Conservation (phyloP, 2,888 invertebrate genomes). For the Cheiracanthium punctorium region DNA sequence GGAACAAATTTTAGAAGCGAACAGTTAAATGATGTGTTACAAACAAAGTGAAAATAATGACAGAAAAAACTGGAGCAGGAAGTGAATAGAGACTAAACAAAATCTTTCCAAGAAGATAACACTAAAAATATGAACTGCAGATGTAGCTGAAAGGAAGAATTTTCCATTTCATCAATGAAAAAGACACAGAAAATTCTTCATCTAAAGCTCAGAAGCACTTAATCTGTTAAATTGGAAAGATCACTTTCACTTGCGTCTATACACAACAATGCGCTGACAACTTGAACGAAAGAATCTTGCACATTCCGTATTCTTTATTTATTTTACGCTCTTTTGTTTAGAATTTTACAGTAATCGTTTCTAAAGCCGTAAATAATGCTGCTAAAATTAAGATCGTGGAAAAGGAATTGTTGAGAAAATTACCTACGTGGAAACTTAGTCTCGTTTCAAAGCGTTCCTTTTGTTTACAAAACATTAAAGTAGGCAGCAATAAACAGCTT, state of each 20-base stretch:
- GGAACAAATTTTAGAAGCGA: neutral
- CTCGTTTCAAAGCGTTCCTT: too few relatives aligned
- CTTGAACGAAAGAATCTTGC: neutral
- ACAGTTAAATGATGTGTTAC: conserved; percentile 4
- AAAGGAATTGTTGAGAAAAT: too few relatives aligned
- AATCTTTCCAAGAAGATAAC: neutral
- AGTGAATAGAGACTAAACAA: neutral
- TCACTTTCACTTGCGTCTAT: neutral
- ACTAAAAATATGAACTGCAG: neutral
- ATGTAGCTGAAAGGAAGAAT: neutral
- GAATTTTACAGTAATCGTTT: neutral
- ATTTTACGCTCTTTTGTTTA: neutral
- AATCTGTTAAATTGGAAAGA: neutral
- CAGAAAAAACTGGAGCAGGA: neutral
- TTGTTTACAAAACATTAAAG: too few relatives aligned
- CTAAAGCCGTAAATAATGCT: neutral
- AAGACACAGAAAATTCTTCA: neutral
- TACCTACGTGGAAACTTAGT: too few relatives aligned
- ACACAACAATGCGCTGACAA: neutral
- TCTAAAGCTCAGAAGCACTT: neutral
- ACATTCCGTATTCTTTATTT: neutral
- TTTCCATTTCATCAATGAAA: neutral
- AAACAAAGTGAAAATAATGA: neutral
- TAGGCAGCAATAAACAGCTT: too few relatives aligned
- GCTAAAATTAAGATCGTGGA: neutral